Evolutionary conservation across 1,140 invertebrate species (phyloP).

Genomic region (honey bee (Apis mellifera)): DNA sequence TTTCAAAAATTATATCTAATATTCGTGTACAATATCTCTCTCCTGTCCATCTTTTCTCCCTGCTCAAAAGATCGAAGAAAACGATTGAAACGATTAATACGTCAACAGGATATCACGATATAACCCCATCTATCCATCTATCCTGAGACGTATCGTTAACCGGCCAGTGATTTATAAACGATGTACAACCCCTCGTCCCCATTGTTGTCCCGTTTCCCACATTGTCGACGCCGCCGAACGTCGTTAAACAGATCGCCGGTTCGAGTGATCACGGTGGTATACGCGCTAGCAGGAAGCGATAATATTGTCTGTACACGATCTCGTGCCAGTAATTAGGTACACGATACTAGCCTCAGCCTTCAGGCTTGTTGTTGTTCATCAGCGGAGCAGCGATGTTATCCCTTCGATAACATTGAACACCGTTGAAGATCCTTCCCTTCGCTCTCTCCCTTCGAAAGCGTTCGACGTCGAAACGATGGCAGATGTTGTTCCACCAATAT

Average conservation of each 20-base stretch:
- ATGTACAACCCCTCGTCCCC: no score
- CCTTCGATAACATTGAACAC: constrained; percentile 26
- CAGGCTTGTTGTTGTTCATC: constrained; percentile 7
- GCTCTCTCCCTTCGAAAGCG: constrained; percentile 14
- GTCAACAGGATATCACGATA: no score
- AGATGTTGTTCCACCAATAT: constrained; percentile 70
- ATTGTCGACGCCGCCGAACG: not conserved
- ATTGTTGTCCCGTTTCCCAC: not conserved
- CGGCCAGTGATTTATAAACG: no score
- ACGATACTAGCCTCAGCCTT: not conserved
- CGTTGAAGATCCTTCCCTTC: constrained; percentile 26
- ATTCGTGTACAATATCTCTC: no score
- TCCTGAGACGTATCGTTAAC: no score
- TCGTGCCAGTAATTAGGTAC: constrained; percentile 22
- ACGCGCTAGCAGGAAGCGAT: not conserved
- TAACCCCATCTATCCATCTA: no score
- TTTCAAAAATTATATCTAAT: no score
- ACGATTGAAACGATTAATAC: no score
- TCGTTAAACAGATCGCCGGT: constrained; percentile 9
- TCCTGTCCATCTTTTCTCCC: no score
- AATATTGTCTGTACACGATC: constrained; percentile 9
- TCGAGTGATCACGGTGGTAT: not conserved
- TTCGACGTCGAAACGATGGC: constrained; percentile 29
- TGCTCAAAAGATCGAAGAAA: no score
- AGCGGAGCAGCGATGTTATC: constrained; percentile 19